These are phyloP conservation scores for Drosophila seguyi DNA, from an alignment of 1,140 invertebrate species.

Conservation along the genomic window DNA sequence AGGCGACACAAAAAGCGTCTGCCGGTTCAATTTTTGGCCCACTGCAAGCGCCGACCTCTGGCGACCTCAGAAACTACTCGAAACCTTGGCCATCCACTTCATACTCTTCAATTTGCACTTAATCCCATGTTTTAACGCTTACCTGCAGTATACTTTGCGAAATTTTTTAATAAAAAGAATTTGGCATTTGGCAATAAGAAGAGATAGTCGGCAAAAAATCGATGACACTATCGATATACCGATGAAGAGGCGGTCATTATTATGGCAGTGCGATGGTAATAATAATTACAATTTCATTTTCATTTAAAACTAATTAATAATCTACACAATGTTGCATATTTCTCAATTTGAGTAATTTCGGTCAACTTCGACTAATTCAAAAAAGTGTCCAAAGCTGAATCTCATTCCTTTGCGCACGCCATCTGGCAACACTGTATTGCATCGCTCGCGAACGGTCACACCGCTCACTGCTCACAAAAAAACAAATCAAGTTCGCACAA, in stretches of 20 bases:
- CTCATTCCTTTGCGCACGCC: too few relatives aligned
- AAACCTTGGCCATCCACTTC: neutral
- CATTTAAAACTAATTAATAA: neutral
- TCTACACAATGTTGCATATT: neutral
- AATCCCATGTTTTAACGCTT: neutral
- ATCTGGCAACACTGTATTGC: slow-evolving; percentile 2
- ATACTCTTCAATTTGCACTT: neutral
- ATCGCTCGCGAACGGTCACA: slow-evolving; percentile 17
- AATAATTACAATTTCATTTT: neutral
- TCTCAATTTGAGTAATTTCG: neutral
- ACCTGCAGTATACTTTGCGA: slow-evolving; percentile 5
- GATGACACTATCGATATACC: neutral
- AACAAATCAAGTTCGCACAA: slow-evolving; percentile 52
- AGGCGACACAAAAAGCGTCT: slow-evolving; percentile 55
- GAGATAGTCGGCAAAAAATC: neutral
- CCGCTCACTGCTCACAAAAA: slow-evolving; percentile 33
- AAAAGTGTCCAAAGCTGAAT: neutral
- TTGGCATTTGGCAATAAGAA: slow-evolving; percentile 15
- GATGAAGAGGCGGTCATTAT: neutral
- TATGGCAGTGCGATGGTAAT: neutral
- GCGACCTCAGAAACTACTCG: neutral
- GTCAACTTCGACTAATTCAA: neutral
- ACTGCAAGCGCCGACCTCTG: too few relatives aligned
- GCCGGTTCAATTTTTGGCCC: slow-evolving; percentile 37
- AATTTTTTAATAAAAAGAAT: slow-evolving; percentile 22